Evolutionary conservation across 2,888 invertebrate species (phyloP), one percentile per base, ranked within the genome.

Genomic region (Melieria crassipennis): DNA sequence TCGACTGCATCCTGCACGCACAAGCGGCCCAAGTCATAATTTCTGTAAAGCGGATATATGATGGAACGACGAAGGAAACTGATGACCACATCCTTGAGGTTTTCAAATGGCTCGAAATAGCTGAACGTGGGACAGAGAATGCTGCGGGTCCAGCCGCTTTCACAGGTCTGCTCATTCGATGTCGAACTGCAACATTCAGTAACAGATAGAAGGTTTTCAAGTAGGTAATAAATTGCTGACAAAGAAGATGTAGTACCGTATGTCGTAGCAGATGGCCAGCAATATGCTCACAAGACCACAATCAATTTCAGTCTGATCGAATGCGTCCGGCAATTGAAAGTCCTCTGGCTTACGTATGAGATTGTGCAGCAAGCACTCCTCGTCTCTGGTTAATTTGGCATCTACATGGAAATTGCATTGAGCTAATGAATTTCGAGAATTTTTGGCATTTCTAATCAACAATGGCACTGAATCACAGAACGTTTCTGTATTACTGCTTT

Each of bases 231-330:
- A 30, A 30, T 3, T 30, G 30, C 30, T 30, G 30, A 30, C 30
- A 2, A 30, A 30, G 30, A 30, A 30, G 2, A 1, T 56, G 4
- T 16, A 46, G 4, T 9, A 83, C 82, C 86, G 81, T 48, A 84
- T 78, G 73, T 86, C 86, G 67, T 86, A 86, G 73, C 85, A 86
- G 73, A 86, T 86, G 64, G 81, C 84, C 68, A 86, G 70, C 16
- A 86, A 75, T 67, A 86, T 83, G 75, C 84, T 85, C 7, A 86
- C 80, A 1, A 86, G 80, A 4, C 84, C 81, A 61, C 82, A 84
- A 70, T 86, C 86, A 4, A 86, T 81, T 72, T 82, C 81, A 16
- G 79, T 76, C 66, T 78, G 79, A 7, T 79, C 76, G 45, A 71
- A 78, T 4, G 76, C 74, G 45, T 78, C 73, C 11, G 76, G 76